These are phyloP conservation scores for Barnardius zonarius DNA, from an alignment of 2,113 vertebrate genomes.

Conservation along the genomic window DNA sequence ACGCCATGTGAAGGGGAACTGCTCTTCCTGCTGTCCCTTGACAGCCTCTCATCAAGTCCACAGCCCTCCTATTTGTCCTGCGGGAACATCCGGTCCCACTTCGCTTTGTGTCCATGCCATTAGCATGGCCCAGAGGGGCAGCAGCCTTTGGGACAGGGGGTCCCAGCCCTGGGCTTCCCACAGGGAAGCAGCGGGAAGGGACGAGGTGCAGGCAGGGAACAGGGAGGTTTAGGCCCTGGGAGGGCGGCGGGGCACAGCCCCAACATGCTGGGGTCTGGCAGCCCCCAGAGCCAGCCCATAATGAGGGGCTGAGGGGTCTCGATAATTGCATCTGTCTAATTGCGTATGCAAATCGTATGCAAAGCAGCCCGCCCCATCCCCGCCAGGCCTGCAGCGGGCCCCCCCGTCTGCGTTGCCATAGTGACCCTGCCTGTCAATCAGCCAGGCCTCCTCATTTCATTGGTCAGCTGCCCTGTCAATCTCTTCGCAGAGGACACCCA, in stretches of 20 bases:
- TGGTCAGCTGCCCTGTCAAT: accelerated
- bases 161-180: background rate
- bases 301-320: background rate
- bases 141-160: background rate
- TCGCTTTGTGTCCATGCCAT: accelerated
- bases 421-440: background rate
- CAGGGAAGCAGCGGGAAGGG: background rate
- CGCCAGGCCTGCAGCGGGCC: background rate
- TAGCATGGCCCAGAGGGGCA: accelerated
- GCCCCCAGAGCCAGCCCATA: background rate
- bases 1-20: background rate
- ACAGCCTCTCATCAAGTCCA: background rate
- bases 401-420: background rate
- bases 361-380: background rate
- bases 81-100: accelerated
- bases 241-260: no score
- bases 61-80: no score
- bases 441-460: accelerated
- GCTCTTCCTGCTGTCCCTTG: background rate
- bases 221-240: no score
- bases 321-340: no score
- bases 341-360: background rate
- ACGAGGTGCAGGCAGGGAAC: accelerated
- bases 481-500: accelerated
- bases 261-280: background rate